Conservation (phyloP, 2,888 invertebrate species). For the Agriopis leucophaearia region DNA sequence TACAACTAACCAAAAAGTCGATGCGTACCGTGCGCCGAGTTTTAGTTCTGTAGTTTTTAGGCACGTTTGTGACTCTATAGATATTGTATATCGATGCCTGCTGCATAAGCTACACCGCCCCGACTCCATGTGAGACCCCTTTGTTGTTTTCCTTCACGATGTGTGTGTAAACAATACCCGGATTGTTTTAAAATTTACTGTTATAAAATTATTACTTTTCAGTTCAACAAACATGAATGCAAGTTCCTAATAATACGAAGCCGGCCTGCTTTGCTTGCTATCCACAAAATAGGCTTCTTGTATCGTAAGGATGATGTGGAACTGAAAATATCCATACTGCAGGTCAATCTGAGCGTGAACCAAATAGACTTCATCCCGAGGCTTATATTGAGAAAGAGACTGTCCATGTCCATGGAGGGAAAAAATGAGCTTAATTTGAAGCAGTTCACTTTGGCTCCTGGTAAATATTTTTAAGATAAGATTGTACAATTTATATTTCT, state of each 20-base stretch:
- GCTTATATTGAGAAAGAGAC: conserved; percentile 59
- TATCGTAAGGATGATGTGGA: conserved; percentile 59
- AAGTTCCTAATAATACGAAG: conserved; percentile 68
- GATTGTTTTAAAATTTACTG: not conserved
- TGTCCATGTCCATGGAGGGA: conserved; percentile 49
- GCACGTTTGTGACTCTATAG: too few relatives aligned
- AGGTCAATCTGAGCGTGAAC: conserved; percentile 47
- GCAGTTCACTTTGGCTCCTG: conserved; percentile 65
- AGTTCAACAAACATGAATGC: conserved; percentile 69
- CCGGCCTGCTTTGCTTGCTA: conserved; percentile 55
- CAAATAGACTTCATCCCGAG: conserved; percentile 67
- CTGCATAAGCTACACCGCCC: too few relatives aligned
- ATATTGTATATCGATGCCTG: too few relatives aligned
- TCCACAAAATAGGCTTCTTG: conserved; percentile 67
- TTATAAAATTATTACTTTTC: conserved; percentile 29
- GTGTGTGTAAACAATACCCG: too few relatives aligned
- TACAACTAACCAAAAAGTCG: too few relatives aligned
- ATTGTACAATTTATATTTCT: too few relatives aligned
- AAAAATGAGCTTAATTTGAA: conserved; percentile 60
- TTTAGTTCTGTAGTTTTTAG: too few relatives aligned
- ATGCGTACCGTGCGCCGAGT: too few relatives aligned
- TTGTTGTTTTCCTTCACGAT: too few relatives aligned
- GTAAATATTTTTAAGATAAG: conserved; percentile 50
- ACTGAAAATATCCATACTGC: conserved; percentile 56
- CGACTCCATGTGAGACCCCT: too few relatives aligned